These are phyloP conservation scores for Neria commutata DNA, from an alignment of 2,888 invertebrate species.

Conservation along the genomic window DNA sequence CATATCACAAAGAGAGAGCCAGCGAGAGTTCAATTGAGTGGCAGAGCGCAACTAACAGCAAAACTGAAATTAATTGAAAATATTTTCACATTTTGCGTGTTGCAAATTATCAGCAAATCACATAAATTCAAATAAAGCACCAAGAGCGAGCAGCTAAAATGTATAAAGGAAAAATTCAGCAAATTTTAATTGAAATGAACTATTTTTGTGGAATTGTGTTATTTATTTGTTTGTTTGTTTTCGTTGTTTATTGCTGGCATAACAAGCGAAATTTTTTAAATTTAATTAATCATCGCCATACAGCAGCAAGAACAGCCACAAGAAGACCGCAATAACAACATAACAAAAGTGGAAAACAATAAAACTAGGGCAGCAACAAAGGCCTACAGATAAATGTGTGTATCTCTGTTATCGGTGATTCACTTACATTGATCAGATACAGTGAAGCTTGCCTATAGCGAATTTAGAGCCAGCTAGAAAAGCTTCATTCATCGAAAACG, in stretches of 20 bases:
- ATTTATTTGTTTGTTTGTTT: slow-evolving; percentile 2
- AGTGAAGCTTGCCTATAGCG: too few relatives aligned
- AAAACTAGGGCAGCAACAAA: slow-evolving; percentile 2
- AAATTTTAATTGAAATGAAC: slow-evolving; percentile 1
- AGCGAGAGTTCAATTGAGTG: too few relatives aligned
- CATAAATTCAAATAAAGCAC: background rate
- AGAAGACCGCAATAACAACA: slow-evolving; percentile 11
- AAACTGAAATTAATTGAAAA: background rate
- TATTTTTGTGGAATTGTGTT: slow-evolving; percentile 2
- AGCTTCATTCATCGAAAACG: too few relatives aligned
- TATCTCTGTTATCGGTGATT: too few relatives aligned
- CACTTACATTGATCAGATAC: too few relatives aligned
- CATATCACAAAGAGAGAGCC: too few relatives aligned
- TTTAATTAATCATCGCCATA: slow-evolving; percentile 5
- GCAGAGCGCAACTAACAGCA: background rate
- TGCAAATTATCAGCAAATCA: background rate
- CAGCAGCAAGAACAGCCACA: background rate
- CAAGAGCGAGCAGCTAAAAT: background rate
- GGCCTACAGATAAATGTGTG: background rate
- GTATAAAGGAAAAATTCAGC: background rate
- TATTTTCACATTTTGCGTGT: background rate
- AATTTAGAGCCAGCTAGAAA: too few relatives aligned
- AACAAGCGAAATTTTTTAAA: background rate
- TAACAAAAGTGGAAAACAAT: background rate
- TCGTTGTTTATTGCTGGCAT: background rate